Evolutionary conservation across 2,113 vertebrate species (phyloP).

Genomic region (Plecotus auritus): DNA sequence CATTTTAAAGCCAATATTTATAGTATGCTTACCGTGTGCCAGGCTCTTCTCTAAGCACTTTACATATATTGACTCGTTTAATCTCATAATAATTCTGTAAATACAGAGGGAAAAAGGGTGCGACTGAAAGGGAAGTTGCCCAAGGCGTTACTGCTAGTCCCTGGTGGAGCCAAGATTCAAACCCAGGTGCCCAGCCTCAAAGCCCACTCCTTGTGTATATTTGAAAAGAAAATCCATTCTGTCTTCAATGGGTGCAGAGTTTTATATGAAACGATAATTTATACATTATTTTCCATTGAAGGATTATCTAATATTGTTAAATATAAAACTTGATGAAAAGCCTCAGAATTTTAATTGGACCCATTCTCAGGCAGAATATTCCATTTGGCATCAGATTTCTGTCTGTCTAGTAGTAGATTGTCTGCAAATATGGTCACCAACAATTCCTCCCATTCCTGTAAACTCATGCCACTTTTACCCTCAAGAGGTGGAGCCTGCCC

Average conservation of each 20-base stretch:
- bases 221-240: not conserved
- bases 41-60: slow-evolving; percentile 1
- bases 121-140: not conserved
- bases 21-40: not conserved
- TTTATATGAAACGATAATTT: not conserved
- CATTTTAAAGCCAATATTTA: not conserved
- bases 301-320: not conserved
- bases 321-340: not conserved
- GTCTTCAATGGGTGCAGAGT: not conserved
- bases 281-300: not conserved
- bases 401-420: not conserved
- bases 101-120: not conserved
- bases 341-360: not conserved
- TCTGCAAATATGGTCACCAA: not conserved
- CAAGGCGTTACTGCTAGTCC: not conserved
- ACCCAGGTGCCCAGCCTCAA: not conserved
- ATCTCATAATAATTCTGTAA: not conserved
- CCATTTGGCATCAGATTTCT: not conserved
- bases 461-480: not conserved
- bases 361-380: not conserved
- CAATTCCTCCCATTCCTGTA: not conserved
- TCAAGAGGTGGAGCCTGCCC: not conserved
- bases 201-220: not conserved
- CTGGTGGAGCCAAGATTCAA: not conserved
- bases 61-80: not conserved